Percentiles rank a stretch among this genome's conserved stretches.
Conservation (phyloP, 2,113 vertebrate species). For the Trematocara unimaculatum region DNA sequence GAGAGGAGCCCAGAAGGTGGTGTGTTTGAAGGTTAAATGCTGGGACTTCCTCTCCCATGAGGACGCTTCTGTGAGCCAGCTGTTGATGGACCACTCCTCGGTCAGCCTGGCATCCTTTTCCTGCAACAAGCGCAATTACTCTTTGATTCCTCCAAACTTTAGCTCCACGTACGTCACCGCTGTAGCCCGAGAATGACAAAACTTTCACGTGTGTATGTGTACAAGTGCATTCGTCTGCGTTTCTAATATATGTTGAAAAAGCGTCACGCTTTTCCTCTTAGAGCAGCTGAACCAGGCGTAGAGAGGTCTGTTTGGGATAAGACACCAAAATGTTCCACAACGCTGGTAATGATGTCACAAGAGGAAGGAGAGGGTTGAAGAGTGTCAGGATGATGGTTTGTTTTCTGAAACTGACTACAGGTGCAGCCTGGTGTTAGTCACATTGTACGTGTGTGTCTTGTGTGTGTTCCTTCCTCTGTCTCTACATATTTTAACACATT, state of each 20-base stretch:
- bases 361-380: background rate
- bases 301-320: background rate
- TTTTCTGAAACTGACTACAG: background rate
- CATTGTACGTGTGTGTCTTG: background rate
- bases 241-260: background rate
- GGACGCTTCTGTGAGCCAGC: background rate
- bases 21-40: background rate
- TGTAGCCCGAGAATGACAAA: background rate
- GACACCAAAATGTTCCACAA: background rate
- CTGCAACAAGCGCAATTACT: constrained; percentile 18
- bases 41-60: background rate
- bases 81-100: background rate
- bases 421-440: background rate
- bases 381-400: background rate
- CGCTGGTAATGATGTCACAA: background rate
- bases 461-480: background rate
- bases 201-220: background rate
- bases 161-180: background rate
- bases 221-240: background rate
- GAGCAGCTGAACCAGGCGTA: background rate
- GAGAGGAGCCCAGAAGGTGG: background rate
- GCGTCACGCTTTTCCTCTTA: background rate
- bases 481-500: background rate
- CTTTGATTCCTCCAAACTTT: constrained; percentile 24
- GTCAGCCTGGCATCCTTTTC: background rate